Conservation (phyloP, 2,888 invertebrate genomes). For the Cephalotes varians region DNA sequence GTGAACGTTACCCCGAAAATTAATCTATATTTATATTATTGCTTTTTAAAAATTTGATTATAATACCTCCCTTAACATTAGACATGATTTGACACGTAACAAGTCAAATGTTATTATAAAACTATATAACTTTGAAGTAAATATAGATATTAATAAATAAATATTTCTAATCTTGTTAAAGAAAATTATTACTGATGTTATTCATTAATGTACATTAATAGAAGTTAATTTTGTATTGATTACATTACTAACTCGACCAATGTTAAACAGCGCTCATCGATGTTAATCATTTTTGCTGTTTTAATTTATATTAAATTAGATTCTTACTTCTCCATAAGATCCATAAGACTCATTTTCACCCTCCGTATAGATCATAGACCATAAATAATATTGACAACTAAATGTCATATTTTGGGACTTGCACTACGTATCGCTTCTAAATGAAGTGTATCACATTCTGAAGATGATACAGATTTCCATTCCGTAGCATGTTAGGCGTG, state of each 20-base stretch:
- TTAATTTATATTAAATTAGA: constrained; percentile 36
- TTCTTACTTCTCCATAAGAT: constrained; percentile 41
- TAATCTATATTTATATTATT: constrained; percentile 21
- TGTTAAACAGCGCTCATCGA: neutral
- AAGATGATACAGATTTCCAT: constrained; percentile 50
- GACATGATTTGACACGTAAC: constrained; percentile 19
- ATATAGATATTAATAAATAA: neutral
- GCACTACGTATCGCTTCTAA: constrained; percentile 25
- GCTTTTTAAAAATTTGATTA: constrained; percentile 24
- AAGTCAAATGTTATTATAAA: constrained; percentile 6
- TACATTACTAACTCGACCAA: constrained; percentile 38
- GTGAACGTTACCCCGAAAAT: constrained; percentile 22
- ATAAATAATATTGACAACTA: constrained; percentile 54
- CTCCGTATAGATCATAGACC: constrained; percentile 30
- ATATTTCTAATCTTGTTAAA: constrained; percentile 5
- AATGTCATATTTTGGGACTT: constrained; percentile 16
- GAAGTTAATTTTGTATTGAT: constrained; percentile 14
- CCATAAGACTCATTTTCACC: neutral
- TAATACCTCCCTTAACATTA: neutral
- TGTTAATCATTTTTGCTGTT: constrained; percentile 33
- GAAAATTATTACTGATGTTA: constrained; percentile 12
- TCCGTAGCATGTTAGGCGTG: constrained; percentile 78
- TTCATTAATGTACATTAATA: constrained; percentile 1
- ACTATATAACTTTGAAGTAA: neutral
- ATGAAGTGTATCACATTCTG: constrained; percentile 57